A percentile compares a stretch with the other conserved stretches of the same genome.
These are phyloP conservation scores for Odontocolon sp. DNA, from an alignment of 2,888 invertebrate genomes.

Conservation along the genomic window DNA sequence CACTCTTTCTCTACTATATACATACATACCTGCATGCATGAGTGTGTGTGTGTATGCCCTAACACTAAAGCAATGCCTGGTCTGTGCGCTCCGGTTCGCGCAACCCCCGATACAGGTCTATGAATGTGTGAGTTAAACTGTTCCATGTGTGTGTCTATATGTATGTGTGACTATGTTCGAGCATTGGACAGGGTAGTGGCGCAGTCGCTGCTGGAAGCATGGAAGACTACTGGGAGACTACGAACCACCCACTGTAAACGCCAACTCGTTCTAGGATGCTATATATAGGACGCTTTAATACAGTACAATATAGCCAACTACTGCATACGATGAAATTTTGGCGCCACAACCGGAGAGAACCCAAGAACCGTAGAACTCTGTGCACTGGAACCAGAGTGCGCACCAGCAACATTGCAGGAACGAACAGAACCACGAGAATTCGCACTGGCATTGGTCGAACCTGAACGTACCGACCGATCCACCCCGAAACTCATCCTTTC, in stretches of 20 bases:
- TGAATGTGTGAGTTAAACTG: conserved; percentile 14
- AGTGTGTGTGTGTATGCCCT: not conserved
- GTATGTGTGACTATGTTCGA: not conserved
- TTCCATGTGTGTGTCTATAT: not conserved
- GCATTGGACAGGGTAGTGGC: not conserved
- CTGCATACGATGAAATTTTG: not conserved
- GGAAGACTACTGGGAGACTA: conserved; percentile 2
- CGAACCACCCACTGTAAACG: conserved; percentile 21
- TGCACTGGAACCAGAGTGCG: conserved; percentile 3
- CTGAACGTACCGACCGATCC: conserved; percentile 1
- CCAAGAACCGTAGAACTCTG: too few species aligned
- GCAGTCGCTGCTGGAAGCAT: conserved; percentile 4
- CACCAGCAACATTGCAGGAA: conserved; percentile 40
- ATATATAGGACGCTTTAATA: not conserved
- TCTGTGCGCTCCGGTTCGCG: not conserved
- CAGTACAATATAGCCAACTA: not conserved
- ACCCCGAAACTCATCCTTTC: not conserved
- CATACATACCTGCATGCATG: not conserved
- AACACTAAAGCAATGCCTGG: not conserved
- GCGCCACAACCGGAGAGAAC: too few species aligned
- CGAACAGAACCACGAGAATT: not conserved
- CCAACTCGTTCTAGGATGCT: conserved; percentile 7
- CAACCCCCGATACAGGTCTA: not conserved
- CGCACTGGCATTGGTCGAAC: not conserved
- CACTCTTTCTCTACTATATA: too few species aligned